A percentile compares a stretch with the other conserved stretches of the same genome.
Evolutionary conservation across 2,888 invertebrate genomes (phyloP).

Genomic region (Tinea semifulvella): DNA sequence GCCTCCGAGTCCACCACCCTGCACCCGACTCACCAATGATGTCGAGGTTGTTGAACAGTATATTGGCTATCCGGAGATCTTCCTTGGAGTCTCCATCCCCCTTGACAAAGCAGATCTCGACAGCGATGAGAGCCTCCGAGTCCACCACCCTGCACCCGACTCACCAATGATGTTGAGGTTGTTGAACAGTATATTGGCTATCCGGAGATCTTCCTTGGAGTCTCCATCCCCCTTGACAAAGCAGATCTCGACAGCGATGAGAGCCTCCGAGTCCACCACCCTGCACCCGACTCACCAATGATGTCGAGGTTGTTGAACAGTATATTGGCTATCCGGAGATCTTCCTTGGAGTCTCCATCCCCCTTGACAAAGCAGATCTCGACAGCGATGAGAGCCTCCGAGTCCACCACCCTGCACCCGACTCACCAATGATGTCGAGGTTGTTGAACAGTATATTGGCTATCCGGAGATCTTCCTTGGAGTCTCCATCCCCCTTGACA

Average conservation of each 20-base stretch:
- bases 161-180: constrained; percentile 93
- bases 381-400: constrained; percentile 82
- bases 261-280: constrained; percentile 79
- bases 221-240: constrained; percentile 53
- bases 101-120: constrained; percentile 50
- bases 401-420: constrained; percentile 59
- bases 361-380: constrained; percentile 54
- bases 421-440: constrained; percentile 89
- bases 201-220: constrained; percentile 65
- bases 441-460: constrained; percentile 94
- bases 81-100: constrained; percentile 55
- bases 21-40: constrained; percentile 80
- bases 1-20: constrained; percentile 79
- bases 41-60: constrained; percentile 93
- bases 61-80: constrained; percentile 78
- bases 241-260: constrained; percentile 70
- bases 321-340: constrained; percentile 81
- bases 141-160: constrained; percentile 67
- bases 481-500: constrained; percentile 52
- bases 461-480: constrained; percentile 68
- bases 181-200: constrained; percentile 91
- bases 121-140: constrained; percentile 82
- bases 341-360: constrained; percentile 52
- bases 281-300: constrained; percentile 73
- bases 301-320: constrained; percentile 95